Base-by-base conservation (phyloP, 2,113 vertebrate species). In the Tragelaphus imberbis region DNA sequence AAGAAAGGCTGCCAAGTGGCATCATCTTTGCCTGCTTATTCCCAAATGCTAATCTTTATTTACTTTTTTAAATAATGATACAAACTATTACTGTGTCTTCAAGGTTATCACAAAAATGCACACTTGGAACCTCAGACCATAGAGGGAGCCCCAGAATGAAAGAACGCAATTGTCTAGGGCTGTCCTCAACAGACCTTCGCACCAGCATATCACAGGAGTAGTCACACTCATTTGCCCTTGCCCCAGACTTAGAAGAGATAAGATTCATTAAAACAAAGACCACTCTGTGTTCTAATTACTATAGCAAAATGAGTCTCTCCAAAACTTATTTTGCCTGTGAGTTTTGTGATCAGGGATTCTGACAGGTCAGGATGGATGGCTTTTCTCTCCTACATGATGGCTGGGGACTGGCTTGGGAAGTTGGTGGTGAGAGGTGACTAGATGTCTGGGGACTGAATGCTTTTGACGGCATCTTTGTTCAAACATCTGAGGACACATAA, bases 161-260 rank as follows among this genome's bases (percentile, higher is more conserved):
- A 27, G 5, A 53, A 30, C 0, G 0, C 49, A 55, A 13, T 1
- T 4, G 1, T 59, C 44, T 44, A 17, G 25, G 10, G 14, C 11
- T 51, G 10, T 36, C 15, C 7, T 33, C 40, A 21, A 17, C 5
- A 10, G 5, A 1, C 51, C 19, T 36, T 12, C n/a, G 30, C 28
- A 8, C 59, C 36, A 86, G 25, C 10, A 55, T 16, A 28, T 81
- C 44, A 63, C 55, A 80, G 36, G 2, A 56, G 71, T 9, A 17
- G 2, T 63, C 53, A 49, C 79, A 40, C 13, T 87, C 6, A 30
- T 56, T 81, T 80, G 28, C 16, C 30, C 28, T 58, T 68, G 13
- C 90, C 36, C 51, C 21, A 63, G 25, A 36, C 17, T 53, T 68
- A 89, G 44, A 49, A 96, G 63, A 88, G 28, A 55, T 33, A 81